These are phyloP conservation scores for Chironomus tentans DNA, from an alignment of 2,888 invertebrate species.

Conservation along the genomic window DNA sequence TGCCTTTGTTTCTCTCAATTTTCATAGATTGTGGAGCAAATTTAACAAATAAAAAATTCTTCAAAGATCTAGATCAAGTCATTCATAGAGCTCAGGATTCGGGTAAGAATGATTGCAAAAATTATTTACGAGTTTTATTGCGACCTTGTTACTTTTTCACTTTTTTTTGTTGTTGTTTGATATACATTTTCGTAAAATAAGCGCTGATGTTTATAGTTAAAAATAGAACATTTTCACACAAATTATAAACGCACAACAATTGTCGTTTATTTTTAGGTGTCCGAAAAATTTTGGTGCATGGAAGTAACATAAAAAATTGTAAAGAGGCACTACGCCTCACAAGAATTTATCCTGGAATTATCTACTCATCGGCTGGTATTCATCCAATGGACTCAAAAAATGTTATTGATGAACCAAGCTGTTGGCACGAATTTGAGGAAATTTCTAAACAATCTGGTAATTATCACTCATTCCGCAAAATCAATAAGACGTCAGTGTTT, in stretches of 20 bases:
- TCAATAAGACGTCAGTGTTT: not conserved
- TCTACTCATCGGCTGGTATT: constrained; percentile 86
- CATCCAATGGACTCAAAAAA: constrained; percentile 92
- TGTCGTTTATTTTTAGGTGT: constrained; percentile 49
- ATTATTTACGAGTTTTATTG: constrained; percentile 16
- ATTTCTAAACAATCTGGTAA: constrained; percentile 58
- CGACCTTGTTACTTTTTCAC: constrained; percentile 2
- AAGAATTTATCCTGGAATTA: constrained; percentile 78
- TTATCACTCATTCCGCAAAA: not conserved
- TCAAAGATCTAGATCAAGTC: constrained; percentile 83
- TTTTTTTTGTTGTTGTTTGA: not conserved
- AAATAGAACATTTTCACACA: not conserved
- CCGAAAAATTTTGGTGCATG: constrained; percentile 89
- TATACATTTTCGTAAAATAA: not conserved
- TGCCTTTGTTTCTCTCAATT: not conserved
- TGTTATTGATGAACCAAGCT: constrained; percentile 55
- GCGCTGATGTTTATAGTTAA: not conserved
- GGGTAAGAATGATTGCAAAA: constrained; percentile 46
- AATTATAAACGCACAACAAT: constrained; percentile 3
- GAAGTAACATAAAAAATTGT: constrained; percentile 78
- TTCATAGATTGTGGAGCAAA: constrained; percentile 79
- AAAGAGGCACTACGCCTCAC: constrained; percentile 84
- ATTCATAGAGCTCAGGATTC: constrained; percentile 87
- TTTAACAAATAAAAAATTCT: constrained; percentile 87
- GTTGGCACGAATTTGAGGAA: constrained; percentile 68